Evolutionary conservation across 1,140 invertebrate genomes (phyloP).

Genomic region (Lepidurus apus): DNA sequence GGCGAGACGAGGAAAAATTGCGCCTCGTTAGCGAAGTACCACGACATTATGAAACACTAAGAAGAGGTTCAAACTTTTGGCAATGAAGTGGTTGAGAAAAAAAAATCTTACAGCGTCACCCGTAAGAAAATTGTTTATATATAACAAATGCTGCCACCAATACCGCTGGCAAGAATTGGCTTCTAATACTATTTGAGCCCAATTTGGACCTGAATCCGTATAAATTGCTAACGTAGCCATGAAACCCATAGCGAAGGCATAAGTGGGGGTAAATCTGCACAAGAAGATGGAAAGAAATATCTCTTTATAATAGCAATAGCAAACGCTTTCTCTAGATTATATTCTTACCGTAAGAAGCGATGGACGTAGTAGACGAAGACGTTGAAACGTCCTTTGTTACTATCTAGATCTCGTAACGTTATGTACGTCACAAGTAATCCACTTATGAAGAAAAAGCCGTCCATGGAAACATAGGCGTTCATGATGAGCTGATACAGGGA

Average conservation of each 20-base stretch:
- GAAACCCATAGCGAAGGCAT: conserved; percentile 73
- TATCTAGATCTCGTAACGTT: conserved; percentile 29
- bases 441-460: conserved; percentile 82
- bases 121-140: conserved; percentile 17
- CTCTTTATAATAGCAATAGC: not conserved
- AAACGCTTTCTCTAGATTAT: not conserved
- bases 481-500: conserved; percentile 59
- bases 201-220: conserved; percentile 60
- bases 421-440: conserved; percentile 35
- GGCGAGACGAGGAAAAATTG: not conserved
- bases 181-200: conserved; percentile 57
- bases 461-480: conserved; percentile 82
- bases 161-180: conserved; percentile 54
- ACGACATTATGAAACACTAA: not conserved
- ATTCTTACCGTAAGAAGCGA: conserved; percentile 31
- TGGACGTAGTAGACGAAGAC: conserved; percentile 27
- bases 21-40: not conserved
- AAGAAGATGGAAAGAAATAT: conserved; percentile 31
- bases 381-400: conserved; percentile 33
- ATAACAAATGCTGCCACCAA: conserved; percentile 54
- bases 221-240: conserved; percentile 64
- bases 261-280: conserved; percentile 69
- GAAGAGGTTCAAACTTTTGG: not conserved
- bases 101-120: not conserved
- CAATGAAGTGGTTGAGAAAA: not conserved